Base-by-base conservation (phyloP, 2,797 vertebrate species). In the Spea hammondii region DNA sequence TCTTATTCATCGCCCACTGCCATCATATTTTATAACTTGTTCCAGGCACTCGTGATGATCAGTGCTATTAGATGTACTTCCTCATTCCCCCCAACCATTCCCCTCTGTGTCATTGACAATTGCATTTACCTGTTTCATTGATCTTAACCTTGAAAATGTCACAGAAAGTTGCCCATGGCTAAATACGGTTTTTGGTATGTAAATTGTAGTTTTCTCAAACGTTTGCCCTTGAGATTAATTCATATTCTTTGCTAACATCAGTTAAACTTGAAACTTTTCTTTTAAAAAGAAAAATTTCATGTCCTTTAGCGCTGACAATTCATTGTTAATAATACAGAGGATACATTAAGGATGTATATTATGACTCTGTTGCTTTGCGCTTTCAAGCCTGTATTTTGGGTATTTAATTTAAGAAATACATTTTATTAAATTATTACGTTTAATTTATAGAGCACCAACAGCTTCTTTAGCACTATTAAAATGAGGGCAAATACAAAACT, bases 131-230 rank as follows among this genome's bases (percentile, higher is more conserved):
- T 66, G 10, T n/a, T 66, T n/a, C 10, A 66, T 46, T 46, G 65
- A 66, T 66, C 54, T 55, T 6, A n/a, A 44, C 51, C 70, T 55
- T 71, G 70, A 71, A 32, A 71, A 57, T 5, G 70, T 14, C 7
- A 71, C 70, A 59, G 55, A 57, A 54, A 71, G 50, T 44, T 71
- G 70, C n/a, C 70, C 70, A n/a, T 57, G 70, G 53, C 70, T 44
- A 54, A 71, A 57, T 71, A 57, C 70, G 12, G 70, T 53, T 45
- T 17, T 32, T 46, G 53, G 70, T 44, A 71, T 32, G 44, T 53
- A 71, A 55, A 71, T 57, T 8, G 13, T 10, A 11, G 14, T 51
- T 47, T 71, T 71, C 11, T 71, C 32, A 10, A 55, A 71, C 7
- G 51, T 71, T 71, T 71, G 51, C 4, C 53, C 70, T 44, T 71